phyloP scores from a whole-genome alignment of 2,888 invertebrate species.

The Agriotes lineatus region DNA sequence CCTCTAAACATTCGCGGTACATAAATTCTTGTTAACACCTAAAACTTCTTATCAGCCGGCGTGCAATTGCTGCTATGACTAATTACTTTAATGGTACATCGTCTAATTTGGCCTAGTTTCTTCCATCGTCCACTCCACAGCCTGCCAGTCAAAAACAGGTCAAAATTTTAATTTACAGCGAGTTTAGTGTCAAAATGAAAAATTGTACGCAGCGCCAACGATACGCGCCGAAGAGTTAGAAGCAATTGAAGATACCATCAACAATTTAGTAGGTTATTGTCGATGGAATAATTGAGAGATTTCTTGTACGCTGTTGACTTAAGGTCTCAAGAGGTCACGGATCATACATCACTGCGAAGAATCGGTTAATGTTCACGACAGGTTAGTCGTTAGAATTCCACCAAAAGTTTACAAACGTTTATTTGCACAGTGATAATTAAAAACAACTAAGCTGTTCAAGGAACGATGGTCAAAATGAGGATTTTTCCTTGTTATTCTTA shows the following conservation, averaged over 20 bases:
- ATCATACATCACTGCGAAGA: constrained; percentile 23
- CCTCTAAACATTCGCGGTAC: background rate
- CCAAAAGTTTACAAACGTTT: background rate
- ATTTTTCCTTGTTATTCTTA: too few species aligned
- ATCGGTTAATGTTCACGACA: constrained; percentile 17
- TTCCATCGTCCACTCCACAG: too few species aligned
- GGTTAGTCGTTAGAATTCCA: constrained; percentile 8
- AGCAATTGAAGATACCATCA: constrained; percentile 32
- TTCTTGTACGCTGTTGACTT: constrained; percentile 34
- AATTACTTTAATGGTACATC: constrained; percentile 23
- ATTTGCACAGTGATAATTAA: too few species aligned
- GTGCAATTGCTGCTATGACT: constrained; percentile 1
- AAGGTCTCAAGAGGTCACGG: constrained; percentile 27
- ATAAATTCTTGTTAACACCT: background rate
- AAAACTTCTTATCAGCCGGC: background rate
- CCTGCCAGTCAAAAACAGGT: too few species aligned
- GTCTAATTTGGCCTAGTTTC: constrained; percentile 1
- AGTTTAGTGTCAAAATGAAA: constrained; percentile 19
- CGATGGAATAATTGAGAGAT: constrained; percentile 36
- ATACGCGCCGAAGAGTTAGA: constrained; percentile 20
- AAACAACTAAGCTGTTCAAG: too few species aligned
- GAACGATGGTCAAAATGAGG: too few species aligned
- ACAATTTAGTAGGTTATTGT: constrained; percentile 34
- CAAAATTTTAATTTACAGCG: too few species aligned
- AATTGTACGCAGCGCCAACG: constrained; percentile 1